Evolutionary conservation across 2,888 invertebrate genomes (phyloP).

Genomic region (Pyrocoelia pectoralis): DNA sequence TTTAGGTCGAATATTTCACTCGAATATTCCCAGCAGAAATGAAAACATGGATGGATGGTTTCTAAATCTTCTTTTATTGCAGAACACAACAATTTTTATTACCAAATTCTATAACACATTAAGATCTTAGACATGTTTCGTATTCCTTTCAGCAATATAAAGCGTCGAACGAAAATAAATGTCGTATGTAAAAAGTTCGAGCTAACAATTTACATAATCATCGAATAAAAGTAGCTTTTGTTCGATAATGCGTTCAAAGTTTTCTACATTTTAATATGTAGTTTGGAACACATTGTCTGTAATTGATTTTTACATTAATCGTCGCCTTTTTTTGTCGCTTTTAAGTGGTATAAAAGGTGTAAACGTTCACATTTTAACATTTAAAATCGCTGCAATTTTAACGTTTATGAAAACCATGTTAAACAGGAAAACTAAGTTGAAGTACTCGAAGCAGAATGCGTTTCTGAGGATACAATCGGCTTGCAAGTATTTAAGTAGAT

Average conservation of each 20-base stretch:
- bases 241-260: background rate
- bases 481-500: conserved; percentile 25
- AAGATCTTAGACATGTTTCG: background rate
- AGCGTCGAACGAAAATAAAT: background rate
- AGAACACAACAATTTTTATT: background rate
- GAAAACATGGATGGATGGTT: conserved; percentile 16
- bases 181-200: conserved; percentile 1
- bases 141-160: background rate
- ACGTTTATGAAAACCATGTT: conserved; percentile 23
- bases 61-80: conserved; percentile 13
- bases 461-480: conserved; percentile 22
- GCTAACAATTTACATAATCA: background rate
- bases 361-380: background rate
- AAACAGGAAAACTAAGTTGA: conserved; percentile 21
- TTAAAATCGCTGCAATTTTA: conserved; percentile 3
- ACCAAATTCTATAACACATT: background rate
- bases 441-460: conserved; percentile 13
- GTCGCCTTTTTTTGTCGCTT: background rate
- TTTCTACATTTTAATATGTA: background rate
- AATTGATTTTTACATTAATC: background rate
- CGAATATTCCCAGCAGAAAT: conserved; percentile 19
- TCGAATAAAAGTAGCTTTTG: background rate
- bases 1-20: conserved; percentile 30
- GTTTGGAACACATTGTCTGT: background rate
- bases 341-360: background rate